Percentiles rank a stretch among this genome's conserved stretches.
phyloP scores from a whole-genome alignment of 2,888 invertebrate species.

The Colletes collaris region DNA sequence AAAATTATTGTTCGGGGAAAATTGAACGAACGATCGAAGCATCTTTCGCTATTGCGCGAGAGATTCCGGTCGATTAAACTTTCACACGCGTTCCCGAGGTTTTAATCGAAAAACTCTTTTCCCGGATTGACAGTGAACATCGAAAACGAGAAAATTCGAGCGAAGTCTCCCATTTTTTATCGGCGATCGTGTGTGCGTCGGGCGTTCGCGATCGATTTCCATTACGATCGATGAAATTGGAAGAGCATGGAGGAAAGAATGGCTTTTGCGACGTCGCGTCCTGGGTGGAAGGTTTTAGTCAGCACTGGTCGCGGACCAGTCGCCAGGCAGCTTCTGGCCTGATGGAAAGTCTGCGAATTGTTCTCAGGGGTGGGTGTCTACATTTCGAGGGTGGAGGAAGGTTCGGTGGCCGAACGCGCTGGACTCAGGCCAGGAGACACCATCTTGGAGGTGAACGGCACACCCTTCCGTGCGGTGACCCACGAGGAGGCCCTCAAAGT shows the following conservation, averaged over 20 bases:
- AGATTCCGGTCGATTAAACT: no score
- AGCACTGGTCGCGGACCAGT: constrained; percentile 49
- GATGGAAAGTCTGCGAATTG: constrained; percentile 77
- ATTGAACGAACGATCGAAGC: no score
- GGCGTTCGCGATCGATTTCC: constrained; percentile 4
- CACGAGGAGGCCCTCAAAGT: constrained; percentile 97
- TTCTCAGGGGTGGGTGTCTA: constrained; percentile 93
- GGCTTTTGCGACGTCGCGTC: constrained; percentile 35
- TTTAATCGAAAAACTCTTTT: no score
- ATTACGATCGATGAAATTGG: neutral
- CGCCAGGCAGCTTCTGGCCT: constrained; percentile 65
- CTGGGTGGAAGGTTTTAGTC: constrained; percentile 63
- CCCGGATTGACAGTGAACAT: no score
- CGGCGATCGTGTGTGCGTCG: neutral
- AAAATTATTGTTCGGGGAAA: no score
- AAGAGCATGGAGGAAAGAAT: neutral
- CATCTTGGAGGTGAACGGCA: constrained; percentile 97
- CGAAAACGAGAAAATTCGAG: no score
- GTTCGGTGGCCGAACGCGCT: constrained; percentile 94
- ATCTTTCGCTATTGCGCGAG: no score
- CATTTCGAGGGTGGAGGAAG: constrained; percentile 95
- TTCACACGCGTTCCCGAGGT: no score
- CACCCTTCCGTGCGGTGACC: constrained; percentile 95
- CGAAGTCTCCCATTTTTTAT: constrained; percentile 18
- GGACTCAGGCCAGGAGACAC: constrained; percentile 96